These are phyloP conservation scores for Tetrax tetrax DNA, from an alignment of 2,113 vertebrate species.

Conservation along the genomic window DNA sequence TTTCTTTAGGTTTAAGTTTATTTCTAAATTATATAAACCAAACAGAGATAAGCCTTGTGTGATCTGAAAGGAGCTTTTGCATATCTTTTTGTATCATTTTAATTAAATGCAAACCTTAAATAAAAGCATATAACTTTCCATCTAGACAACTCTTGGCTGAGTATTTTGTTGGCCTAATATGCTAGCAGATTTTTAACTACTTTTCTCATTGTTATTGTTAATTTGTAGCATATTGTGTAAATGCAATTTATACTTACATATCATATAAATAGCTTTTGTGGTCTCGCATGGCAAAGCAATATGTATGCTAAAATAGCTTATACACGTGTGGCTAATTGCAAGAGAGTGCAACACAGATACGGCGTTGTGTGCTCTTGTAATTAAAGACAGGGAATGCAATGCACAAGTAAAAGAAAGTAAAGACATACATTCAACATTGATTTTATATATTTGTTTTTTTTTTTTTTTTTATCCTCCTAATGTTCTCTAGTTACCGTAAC, in stretches of 20 bases:
- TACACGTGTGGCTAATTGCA: constrained; percentile 5
- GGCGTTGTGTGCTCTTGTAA: not conserved
- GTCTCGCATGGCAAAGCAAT: not conserved
- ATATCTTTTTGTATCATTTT: not conserved
- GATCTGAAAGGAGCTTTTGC: not conserved
- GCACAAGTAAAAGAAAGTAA: not conserved
- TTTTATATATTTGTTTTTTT: not conserved
- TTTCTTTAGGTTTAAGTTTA: not conserved
- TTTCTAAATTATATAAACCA: not conserved
- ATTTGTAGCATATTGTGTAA: constrained; percentile 47
- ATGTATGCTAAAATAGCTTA: not conserved
- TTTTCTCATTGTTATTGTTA: constrained; percentile 29
- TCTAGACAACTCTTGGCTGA: not conserved
- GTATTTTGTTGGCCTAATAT: not conserved
- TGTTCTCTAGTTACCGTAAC: not conserved
- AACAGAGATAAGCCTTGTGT: not conserved
- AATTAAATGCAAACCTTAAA: not conserved
- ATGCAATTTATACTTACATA: not conserved
- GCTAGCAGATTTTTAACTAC: constrained; percentile 3
- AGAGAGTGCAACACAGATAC: not conserved
- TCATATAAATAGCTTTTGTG: constrained; percentile 48
- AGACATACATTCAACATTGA: not conserved
- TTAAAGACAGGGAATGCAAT: not conserved
- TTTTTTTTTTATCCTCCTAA: not conserved
- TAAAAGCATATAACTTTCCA: constrained; percentile 9